Base-by-base conservation (phyloP, 2,797 vertebrate species). In the Gila robusta region DNA sequence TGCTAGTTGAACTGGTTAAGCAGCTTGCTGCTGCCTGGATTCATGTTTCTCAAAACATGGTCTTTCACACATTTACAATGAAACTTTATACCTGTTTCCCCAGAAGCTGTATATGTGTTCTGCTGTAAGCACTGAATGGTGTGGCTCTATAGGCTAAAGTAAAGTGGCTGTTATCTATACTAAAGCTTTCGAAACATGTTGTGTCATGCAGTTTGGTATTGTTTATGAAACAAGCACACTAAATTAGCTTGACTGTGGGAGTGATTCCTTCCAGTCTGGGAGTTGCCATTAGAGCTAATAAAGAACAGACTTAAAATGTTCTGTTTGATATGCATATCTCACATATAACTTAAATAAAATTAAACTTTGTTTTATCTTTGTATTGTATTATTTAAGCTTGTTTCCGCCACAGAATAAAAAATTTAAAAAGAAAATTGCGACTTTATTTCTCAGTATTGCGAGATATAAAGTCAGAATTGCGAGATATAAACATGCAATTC, bases 1-100 rank as follows among this genome's bases (percentile, higher is more conserved):
- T 16, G 95, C 90, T 16, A 17, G 81, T 64, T 89, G 91, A 94
- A 96, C 95, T 87, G 92, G 94, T 95, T 96, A 86, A 86, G 52
- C 93, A 78, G 84, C 92, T 78, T 88, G 0, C 4, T 35, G 70
- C 47, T 77, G 59, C 78, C 78, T 41, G 79, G 82, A 54, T 87
- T 88, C 88, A 89, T 90, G 91, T 91, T 90, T 78, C 79, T 41
- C 23, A 37, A 86, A 72, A 89, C 47, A n/a, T 21, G 62, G 72
- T 81, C 66, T 81, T 88, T 17, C 52, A 35, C 7, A 16, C 39
- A 14, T 32, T 32, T 56, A 49, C 21, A 52, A 14, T 70, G 59
- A 17, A 37, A 81, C 79, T 49, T 49, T 35, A 47, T 49, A 67
- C 41, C 62, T 3, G 41, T 81, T 81, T 69, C 28, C 6, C 12